Base-by-base conservation (phyloP, 2,113 vertebrate genomes). In the Anseranas semipalmata region DNA sequence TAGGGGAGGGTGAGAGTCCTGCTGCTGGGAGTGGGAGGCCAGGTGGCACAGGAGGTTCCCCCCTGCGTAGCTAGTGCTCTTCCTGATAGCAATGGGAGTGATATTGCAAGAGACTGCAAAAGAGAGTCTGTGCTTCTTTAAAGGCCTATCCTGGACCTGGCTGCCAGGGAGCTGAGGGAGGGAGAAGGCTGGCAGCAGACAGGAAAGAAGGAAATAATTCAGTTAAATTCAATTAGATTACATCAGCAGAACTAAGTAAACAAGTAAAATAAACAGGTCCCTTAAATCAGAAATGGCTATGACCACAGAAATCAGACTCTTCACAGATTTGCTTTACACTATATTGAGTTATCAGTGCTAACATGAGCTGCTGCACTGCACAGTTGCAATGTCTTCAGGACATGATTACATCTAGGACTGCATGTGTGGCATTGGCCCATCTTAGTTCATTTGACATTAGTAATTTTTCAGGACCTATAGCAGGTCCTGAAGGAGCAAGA, bases 211-310 rank as follows among this genome's bases (percentile, higher is more conserved):
- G 66, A 93, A 85, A 52, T 78, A 81, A 78, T 73, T 75, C 48
- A 32, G 50, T 48, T 82, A 62, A 93, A 95, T 80, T 95, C 41
- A 87, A 50, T 95, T 87, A 87, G 24, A 85, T 25, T 45, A 65
- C 81, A 83, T 58, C 82, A 79, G 87, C 13, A 76, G 66, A 80
- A 68, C 58, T 45, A 91, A 91, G 58, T 30, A 59, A 89, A 58
- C 39, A 79, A 82, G 75, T 91, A 87, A 89, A 91, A 91, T 48
- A 89, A 91, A 76, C 60, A 85, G 58, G 15, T 32, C 24, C 22
- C 41, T 46, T 83, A 63, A 66, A 73, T 53, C 82, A 73, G 63
- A 60, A 85, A 45, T 30, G 41, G n/a, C 37, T 53, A 76, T 18
- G 41, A 67, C 9, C 76, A 67, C 2, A 94, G 73, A 71, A 58